Evolutionary conservation across 2,888 invertebrate species (phyloP), one percentile per base, ranked within the genome.

Genomic region (Cosmorhoe ocellata): DNA sequence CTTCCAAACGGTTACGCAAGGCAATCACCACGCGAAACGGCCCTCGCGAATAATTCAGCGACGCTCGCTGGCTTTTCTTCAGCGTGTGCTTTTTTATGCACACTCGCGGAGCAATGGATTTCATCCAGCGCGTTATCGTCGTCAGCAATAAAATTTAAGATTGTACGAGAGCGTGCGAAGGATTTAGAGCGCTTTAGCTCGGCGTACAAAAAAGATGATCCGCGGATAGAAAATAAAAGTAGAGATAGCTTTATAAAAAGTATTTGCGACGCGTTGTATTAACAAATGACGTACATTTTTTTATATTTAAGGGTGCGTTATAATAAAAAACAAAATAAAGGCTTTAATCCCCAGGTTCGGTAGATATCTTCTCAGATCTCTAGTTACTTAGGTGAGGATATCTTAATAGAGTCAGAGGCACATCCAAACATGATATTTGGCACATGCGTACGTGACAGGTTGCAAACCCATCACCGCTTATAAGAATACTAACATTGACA

Each of bases 131-230:
- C 53, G 46, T 56, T 46, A 50, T 38, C 50, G 56, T 56, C 56
- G 56, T 51, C 28, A 36, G 45, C 58, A 56, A 55, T 61, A 61
- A 61, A 61, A 58, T 52, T 58, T 53, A 55, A 58, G 58, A 56
- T 58, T 56, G 56, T 46, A 51, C 8, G 49, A 45, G 39, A 36
- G 45, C 34, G 51, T 45, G 53, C 47, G 58, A 24, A 28, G 56
- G 57, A 58, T 60, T 58, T 54, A 54, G 48, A 49, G 61, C 43
- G 45, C 61, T 61, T 51, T 36, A 14, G 26, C 27, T 30, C 9
- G 46, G 49, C 54, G 58, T 49, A 56, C 47, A 54, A 61, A 58
- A 56, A 58, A 52, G 56, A 56, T 58, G 56, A 61, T 40, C 43
- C 49, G 27, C 40, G 39, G 47, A 49, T 49, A 24, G 43, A 42